A percentile compares a stretch with the other conserved stretches of the same genome.
Conservation (phyloP, 2,797 vertebrate genomes). For the Novumbra hubbsi region DNA sequence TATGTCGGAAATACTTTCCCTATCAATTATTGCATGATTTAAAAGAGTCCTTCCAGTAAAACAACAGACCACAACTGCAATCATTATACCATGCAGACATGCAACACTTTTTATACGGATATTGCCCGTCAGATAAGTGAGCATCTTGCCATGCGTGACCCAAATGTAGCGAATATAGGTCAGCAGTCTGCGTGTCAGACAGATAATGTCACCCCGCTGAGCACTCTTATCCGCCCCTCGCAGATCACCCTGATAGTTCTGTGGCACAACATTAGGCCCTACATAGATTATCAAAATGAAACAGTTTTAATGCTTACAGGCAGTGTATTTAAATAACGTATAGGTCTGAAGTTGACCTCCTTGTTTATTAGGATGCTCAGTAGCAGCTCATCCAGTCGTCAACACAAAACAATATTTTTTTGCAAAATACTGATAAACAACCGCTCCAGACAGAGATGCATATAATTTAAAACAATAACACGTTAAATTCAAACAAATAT, state of each 20-base stretch:
- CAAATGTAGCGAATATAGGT: slow-evolving; percentile 72
- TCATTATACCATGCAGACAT: background rate
- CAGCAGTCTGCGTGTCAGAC: slow-evolving; percentile 71
- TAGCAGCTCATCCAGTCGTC: too few relatives aligned
- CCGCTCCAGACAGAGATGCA: too few relatives aligned
- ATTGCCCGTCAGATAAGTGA: slow-evolving; percentile 16
- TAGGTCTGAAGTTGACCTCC: background rate
- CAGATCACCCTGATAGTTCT: background rate
- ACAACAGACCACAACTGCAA: background rate
- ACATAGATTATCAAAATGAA: background rate
- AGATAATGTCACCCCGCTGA: slow-evolving; percentile 46
- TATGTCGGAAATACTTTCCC: background rate
- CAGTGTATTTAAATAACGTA: background rate
- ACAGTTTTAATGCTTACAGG: background rate
- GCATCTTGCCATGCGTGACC: slow-evolving; percentile 56
- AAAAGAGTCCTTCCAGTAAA: background rate
- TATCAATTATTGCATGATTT: background rate
- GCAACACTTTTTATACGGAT: background rate
- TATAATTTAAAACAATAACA: too few relatives aligned
- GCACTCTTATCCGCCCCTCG: background rate
- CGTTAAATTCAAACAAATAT: too few relatives aligned
- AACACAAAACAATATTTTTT: too few relatives aligned
- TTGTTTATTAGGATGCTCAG: background rate
- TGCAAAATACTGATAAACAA: too few relatives aligned
- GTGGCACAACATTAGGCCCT: background rate